phyloP scores from a whole-genome alignment of 2,888 invertebrate genomes.

The Cheilosia variabilis region DNA sequence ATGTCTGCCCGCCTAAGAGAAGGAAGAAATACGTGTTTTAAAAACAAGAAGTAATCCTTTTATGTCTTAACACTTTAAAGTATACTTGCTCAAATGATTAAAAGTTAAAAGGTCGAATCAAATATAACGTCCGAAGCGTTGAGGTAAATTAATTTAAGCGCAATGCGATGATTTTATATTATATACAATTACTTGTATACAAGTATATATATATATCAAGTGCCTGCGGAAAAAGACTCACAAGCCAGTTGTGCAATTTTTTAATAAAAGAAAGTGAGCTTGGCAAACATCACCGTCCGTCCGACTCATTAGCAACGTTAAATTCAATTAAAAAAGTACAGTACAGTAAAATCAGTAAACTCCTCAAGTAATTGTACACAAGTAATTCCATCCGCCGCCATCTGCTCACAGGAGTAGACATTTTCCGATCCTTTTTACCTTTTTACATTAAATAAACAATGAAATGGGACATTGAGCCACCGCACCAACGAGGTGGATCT shows the following conservation, averaged over 20 bases:
- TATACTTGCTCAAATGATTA: too few relatives aligned
- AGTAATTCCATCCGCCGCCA: slow-evolving; percentile 54
- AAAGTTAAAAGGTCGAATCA: too few relatives aligned
- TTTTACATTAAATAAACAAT: slow-evolving; percentile 59
- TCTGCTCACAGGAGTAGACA: slow-evolving; percentile 56
- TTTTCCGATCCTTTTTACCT: slow-evolving; percentile 33
- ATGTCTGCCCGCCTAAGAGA: too few relatives aligned
- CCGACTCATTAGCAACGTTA: slow-evolving; percentile 61
- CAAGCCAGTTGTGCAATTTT: background rate
- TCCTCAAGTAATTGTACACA: slow-evolving; percentile 52
- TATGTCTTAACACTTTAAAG: too few relatives aligned
- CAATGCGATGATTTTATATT: too few relatives aligned
- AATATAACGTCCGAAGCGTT: too few relatives aligned
- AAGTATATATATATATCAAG: too few relatives aligned
- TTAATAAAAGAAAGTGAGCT: slow-evolving; percentile 12
- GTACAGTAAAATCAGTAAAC: slow-evolving; percentile 44
- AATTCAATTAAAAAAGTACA: slow-evolving; percentile 63
- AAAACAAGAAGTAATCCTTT: too few relatives aligned
- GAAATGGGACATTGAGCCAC: slow-evolving; percentile 65
- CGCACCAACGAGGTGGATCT: slow-evolving; percentile 38
- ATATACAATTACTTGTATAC: too few relatives aligned
- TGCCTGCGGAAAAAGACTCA: too few relatives aligned
- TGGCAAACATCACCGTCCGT: slow-evolving; percentile 37
- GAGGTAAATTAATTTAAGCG: too few relatives aligned
- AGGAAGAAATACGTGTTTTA: too few relatives aligned